A percentile compares a stretch with the other conserved stretches of the same genome.
Evolutionary conservation across 2,888 invertebrate species (phyloP).

Genomic region (Parasteatoda lunata): DNA sequence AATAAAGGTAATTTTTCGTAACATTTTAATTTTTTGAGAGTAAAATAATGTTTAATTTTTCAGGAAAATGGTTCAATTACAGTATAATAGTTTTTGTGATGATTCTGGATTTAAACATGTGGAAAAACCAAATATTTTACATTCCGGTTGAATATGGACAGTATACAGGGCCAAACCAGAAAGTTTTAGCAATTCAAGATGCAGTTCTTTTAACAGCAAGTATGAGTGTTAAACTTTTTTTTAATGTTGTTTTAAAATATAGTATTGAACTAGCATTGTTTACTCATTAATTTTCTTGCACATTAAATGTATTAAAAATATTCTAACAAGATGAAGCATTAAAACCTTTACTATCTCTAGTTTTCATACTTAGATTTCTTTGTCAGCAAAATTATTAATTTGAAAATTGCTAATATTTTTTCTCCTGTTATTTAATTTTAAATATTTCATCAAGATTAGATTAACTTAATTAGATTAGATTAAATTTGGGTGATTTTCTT

Average conservation of each 20-base stretch:
- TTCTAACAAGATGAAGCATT: background rate
- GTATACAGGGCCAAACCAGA: slow-evolving; percentile 75
- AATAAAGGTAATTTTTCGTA: too few relatives aligned
- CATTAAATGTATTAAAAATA: slow-evolving; percentile 7
- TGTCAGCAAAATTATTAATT: too few relatives aligned
- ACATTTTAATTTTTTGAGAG: too few relatives aligned
- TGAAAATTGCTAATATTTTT: too few relatives aligned
- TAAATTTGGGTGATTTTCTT: too few relatives aligned
- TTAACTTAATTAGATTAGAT: too few relatives aligned
- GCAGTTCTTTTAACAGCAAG: slow-evolving; percentile 71
- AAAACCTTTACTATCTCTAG: too few relatives aligned
- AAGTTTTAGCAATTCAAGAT: slow-evolving; percentile 74
- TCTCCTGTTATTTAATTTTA: too few relatives aligned
- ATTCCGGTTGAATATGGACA: slow-evolving; percentile 76
- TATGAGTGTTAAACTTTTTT: slow-evolving; percentile 17
- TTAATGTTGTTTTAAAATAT: slow-evolving; percentile 2
- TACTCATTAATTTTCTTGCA: background rate
- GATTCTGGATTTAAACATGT: slow-evolving; percentile 77
- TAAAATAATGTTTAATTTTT: slow-evolving; percentile 28
- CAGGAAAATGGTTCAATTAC: slow-evolving; percentile 78
- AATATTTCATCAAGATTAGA: too few relatives aligned
- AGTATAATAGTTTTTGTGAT: slow-evolving; percentile 77
- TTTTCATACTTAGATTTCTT: too few relatives aligned
- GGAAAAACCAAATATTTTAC: slow-evolving; percentile 78
- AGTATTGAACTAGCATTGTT: background rate